Base-by-base conservation (phyloP, 2,797 vertebrate genomes). In the Syngnathus rostellatus region DNA sequence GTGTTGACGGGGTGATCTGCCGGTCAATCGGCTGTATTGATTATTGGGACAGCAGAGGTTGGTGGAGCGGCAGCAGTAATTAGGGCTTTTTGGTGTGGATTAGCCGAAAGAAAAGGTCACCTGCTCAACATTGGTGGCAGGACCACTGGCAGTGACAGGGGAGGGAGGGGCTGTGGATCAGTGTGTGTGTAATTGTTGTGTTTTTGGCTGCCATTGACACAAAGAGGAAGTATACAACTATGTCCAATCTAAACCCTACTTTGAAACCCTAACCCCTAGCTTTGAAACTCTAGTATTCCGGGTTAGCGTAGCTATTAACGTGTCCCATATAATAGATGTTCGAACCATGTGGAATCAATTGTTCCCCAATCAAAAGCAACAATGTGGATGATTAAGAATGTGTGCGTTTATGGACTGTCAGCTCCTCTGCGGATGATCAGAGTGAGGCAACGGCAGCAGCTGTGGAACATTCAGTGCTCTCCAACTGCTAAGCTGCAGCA, bases 71-170 rank as follows among this genome's bases (percentile, higher is more conserved):
- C 92, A 91, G 93, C 93, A 94, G 94, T 98, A 96, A 98, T 98
- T 98, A 97, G 94, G 93, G 93, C 92, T 94, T 96, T 96, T 95
- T 90, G 95, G 94, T 95, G 94, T 89, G 89, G 88, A 90, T 97
- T 97, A 98, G 93, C 93, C 87, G 88, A 87, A 91, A 95, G 93
- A 94, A 97, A 97, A 98, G 95, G 95, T 98, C 95, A 96, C 91
- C 91, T 83, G 90, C 93, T 93, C 93, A 93, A 92, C 94, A 94
- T 93, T 91, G 90, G 89, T 91, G 92, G 92, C 92, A 92, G 91
- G 89, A 91, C 90, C 76, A 77, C 90, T 92, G 88, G 85, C 90
- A 87, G 64, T 69, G 72, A 72, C 38, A 73, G 61, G 71, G 66
- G 71, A 71, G 64, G 75, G 64, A 39, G 68, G 72, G 70, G 6